Evolutionary conservation across 2,797 vertebrate genomes (phyloP).

Genomic region (Urosaurus nigricauda): DNA sequence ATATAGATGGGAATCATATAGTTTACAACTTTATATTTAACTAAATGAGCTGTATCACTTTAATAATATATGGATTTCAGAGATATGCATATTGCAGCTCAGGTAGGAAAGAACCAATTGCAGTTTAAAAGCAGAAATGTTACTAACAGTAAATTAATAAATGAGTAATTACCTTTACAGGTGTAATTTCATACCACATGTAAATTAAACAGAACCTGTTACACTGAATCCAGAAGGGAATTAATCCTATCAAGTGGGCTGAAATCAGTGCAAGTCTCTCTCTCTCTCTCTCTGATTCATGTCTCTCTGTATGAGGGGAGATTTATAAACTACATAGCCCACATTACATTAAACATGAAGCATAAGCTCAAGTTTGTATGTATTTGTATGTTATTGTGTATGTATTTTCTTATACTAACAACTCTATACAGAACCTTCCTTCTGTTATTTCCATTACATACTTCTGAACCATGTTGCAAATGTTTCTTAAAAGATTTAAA

Average conservation of each 20-base stretch:
- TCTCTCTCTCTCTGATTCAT: too few species aligned
- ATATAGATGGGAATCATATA: slow-evolving; percentile 68
- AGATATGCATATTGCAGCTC: slow-evolving; percentile 55
- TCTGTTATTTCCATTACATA: slow-evolving; percentile 6
- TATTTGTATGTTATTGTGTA: background rate
- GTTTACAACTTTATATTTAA: slow-evolving; percentile 71
- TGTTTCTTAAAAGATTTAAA: slow-evolving; percentile 10
- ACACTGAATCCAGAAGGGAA: slow-evolving; percentile 1
- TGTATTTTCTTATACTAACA: background rate
- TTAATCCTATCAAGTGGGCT: background rate
- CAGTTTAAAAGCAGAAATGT: slow-evolving; percentile 47
- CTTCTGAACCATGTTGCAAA: background rate
- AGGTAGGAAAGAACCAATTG: background rate
- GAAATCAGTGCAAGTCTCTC: background rate
- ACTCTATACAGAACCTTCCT: background rate
- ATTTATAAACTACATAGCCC: background rate
- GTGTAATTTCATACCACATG: slow-evolving; percentile 50
- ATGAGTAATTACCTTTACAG: slow-evolving; percentile 62
- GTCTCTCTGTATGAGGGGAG: too few species aligned
- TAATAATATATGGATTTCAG: slow-evolving; percentile 66
- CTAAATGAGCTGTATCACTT: slow-evolving; percentile 68
- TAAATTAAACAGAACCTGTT: background rate
- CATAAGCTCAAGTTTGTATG: background rate
- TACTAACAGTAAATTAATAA: slow-evolving; percentile 62
- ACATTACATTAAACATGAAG: background rate